phyloP scores from a whole-genome alignment of 2,888 invertebrate genomes.

The Troilus luridus region DNA sequence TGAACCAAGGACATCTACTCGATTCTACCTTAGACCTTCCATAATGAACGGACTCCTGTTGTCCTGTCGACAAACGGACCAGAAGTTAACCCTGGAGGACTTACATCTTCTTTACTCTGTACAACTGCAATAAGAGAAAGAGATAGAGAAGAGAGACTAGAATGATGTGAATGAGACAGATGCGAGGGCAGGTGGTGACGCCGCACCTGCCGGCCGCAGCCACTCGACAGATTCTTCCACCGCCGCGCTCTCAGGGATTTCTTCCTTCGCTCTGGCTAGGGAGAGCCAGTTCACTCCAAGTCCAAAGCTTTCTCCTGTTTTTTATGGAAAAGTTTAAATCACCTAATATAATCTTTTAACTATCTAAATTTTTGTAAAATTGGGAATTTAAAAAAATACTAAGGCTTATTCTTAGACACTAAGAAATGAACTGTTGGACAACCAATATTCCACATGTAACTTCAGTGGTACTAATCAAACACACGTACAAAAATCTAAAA shows the following conservation, averaged over 20 bases:
- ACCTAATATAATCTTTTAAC: too few relatives aligned
- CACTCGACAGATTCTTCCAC: background rate
- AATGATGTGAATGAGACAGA: slow-evolving; percentile 28
- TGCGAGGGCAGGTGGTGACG: background rate
- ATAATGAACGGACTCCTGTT: background rate
- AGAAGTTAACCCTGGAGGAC: background rate
- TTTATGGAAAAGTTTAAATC: too few relatives aligned
- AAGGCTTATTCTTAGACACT: too few relatives aligned
- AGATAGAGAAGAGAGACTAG: background rate
- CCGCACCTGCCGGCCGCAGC: background rate
- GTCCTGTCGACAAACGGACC: background rate
- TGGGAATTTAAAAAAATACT: too few relatives aligned
- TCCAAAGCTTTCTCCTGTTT: too few relatives aligned
- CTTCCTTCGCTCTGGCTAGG: background rate
- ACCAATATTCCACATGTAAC: too few relatives aligned
- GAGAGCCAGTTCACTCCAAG: too few relatives aligned
- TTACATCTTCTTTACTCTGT: background rate
- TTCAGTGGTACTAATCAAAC: too few relatives aligned
- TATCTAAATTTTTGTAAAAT: too few relatives aligned
- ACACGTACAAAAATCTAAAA: too few relatives aligned
- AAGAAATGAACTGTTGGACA: too few relatives aligned
- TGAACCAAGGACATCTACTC: background rate
- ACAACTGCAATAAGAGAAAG: background rate
- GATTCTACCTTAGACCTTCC: background rate
- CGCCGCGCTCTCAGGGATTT: background rate